phyloP scores from a whole-genome alignment of 2,888 invertebrate genomes.

The Icerya purchasi region DNA sequence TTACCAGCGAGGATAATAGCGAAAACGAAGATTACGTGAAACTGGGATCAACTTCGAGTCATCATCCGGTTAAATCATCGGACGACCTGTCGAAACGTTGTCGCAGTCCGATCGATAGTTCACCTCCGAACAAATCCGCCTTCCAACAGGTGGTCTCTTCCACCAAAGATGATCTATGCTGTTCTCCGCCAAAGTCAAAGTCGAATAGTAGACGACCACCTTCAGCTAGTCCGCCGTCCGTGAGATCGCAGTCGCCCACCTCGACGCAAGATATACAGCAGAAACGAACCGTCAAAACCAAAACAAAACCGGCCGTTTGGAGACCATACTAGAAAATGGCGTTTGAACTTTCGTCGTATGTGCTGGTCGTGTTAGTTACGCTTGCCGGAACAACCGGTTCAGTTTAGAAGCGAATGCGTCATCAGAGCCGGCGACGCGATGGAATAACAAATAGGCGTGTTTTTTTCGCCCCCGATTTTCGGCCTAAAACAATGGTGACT shows the following conservation, averaged over 20 bases:
- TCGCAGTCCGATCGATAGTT: background rate
- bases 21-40: slow-evolving; percentile 10
- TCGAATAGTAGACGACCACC: background rate
- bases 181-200: slow-evolving; percentile 2
- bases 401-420: too few relatives aligned
- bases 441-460: too few relatives aligned
- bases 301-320: slow-evolving; percentile 11
- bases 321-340: slow-evolving; percentile 9
- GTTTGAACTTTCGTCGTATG: too few relatives aligned
- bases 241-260: slow-evolving; percentile 3
- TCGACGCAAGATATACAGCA: background rate
- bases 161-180: background rate
- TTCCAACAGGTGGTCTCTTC: slow-evolving; percentile 11
- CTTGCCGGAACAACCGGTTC: too few relatives aligned
- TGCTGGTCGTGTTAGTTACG: too few relatives aligned
- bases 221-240: slow-evolving; percentile 3
- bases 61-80: background rate
- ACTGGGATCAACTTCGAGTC: slow-evolving; percentile 3
- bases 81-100: background rate
- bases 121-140: slow-evolving; percentile 8
- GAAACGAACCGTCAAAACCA: slow-evolving; percentile 5
- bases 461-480: too few relatives aligned
- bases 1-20: slow-evolving; percentile 11
- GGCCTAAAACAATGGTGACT: too few relatives aligned
- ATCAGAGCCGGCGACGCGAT: too few relatives aligned